phyloP scores from a whole-genome alignment of 30 jellyfish, hydroid and myxozoan species.

The Rhopilema esculentum region DNA sequence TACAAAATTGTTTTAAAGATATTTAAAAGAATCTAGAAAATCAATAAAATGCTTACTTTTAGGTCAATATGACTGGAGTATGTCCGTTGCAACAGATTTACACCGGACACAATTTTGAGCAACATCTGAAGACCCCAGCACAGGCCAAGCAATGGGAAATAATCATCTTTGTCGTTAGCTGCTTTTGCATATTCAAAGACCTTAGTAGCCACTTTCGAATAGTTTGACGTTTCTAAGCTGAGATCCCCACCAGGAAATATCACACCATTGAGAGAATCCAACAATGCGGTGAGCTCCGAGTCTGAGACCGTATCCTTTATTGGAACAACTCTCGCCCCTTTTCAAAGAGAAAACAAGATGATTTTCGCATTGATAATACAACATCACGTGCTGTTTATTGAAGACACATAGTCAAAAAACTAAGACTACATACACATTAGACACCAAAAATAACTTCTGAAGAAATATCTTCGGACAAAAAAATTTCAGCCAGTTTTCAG shows the following conservation, averaged over 20 bases:
- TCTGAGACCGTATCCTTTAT: slow-evolving; percentile 51
- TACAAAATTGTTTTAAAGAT: too few species aligned
- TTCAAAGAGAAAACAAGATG: background rate
- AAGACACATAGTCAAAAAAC: too few species aligned
- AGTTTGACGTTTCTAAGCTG: slow-evolving; percentile 57
- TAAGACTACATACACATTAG: too few species aligned
- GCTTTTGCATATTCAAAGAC: slow-evolving; percentile 58
- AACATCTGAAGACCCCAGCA: slow-evolving; percentile 60
- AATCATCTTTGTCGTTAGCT: slow-evolving; percentile 64
- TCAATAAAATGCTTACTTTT: background rate
- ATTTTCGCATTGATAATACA: background rate
- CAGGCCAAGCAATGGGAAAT: slow-evolving; percentile 81
- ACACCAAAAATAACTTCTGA: too few species aligned
- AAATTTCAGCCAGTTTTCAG: too few species aligned
- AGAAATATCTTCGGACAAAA: too few species aligned
- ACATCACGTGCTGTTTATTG: background rate
- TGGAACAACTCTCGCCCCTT: slow-evolving; percentile 91
- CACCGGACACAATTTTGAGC: slow-evolving; percentile 51
- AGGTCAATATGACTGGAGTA: slow-evolving; percentile 38
- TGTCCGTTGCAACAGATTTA: slow-evolving; percentile 29
- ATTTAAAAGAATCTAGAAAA: background rate
- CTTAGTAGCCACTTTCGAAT: slow-evolving; percentile 46
- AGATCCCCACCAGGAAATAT: slow-evolving; percentile 85
- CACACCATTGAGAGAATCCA: slow-evolving; percentile 72
- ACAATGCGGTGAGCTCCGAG: slow-evolving; percentile 26